Evolutionary conservation across 2,797 vertebrate species (phyloP), one percentile per base, ranked within the genome.

Genomic region (Eidolon dupreanum): DNA sequence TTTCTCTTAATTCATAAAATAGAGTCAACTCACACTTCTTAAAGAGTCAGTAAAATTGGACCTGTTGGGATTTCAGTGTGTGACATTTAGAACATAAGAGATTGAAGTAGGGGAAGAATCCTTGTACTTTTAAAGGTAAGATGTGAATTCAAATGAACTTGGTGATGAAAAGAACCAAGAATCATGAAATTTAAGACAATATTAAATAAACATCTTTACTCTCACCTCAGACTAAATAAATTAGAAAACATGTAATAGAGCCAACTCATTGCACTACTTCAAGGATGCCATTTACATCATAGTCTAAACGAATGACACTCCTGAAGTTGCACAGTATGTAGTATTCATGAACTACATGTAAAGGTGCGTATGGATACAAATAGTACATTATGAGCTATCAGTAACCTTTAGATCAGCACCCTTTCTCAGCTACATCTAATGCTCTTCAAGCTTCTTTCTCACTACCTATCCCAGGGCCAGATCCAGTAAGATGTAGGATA

Each of bases 101-200:
- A 95, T 43, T 88, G 13, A 89, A 70, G 4, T 61, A 57, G 43
- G 43, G 26, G n/a, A 94, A 31, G 31, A 86, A 68, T 22, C 13
- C 74, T 90, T 66, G 16, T 87, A 55, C 59, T n/a, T 93, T 75
- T 87, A 92, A 97, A 81, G 6, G 74, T 71, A 93, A 84, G 33
- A 70, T 55, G 8, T 20, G 33, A 93, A 83, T 46, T 83, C 17
- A 73, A 96, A 87, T 89, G 3, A 2, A 19, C 87, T 82, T 63
- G n/a, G 19, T 84, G 38, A 66, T 59, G 74, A 92, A 95, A 96
- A 19, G 28, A 93, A 83, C 22, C 24, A 88, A 88, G 41, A 92
- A 26, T 82, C 38, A 8, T 46, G 26, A 88, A n/a, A 68, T 77
- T 90, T 88, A 31, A 90, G 49, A 75, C 70, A 8, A 33, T 46